Conservation (phyloP, 2,797 vertebrate genomes). For the Triplophysa bombifrons region DNA sequence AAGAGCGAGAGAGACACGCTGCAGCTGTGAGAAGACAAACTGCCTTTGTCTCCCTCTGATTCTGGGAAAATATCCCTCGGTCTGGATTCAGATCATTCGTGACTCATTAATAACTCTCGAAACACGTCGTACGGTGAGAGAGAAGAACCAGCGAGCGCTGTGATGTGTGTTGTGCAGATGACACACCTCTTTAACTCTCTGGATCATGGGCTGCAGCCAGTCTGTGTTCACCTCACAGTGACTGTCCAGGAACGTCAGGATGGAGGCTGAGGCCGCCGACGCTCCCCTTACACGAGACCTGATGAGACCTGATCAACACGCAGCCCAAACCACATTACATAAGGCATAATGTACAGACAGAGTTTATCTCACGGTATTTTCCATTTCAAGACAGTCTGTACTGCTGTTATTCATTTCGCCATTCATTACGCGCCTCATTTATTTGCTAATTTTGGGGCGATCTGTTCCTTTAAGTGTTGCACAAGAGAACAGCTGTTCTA, state of each 20-base stretch:
- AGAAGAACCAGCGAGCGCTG: neutral
- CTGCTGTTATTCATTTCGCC: neutral
- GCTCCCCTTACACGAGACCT: slow-evolving; percentile 94
- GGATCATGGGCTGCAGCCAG: slow-evolving; percentile 97
- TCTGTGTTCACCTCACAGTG: slow-evolving; percentile 97
- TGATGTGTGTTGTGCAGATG: neutral
- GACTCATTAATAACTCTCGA: slow-evolving; percentile 50
- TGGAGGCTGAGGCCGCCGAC: slow-evolving; percentile 81
- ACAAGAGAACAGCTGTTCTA: neutral
- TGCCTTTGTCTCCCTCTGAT: neutral
- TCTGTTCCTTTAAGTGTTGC: neutral
- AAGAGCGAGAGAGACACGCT: slow-evolving; percentile 17
- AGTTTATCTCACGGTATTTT: neutral
- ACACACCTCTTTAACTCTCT: slow-evolving; percentile 93
- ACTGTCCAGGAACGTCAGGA: slow-evolving; percentile 97
- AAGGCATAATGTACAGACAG: neutral
- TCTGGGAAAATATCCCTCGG: slow-evolving; percentile 33
- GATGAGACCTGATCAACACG: slow-evolving; percentile 84
- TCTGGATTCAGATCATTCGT: slow-evolving; percentile 52
- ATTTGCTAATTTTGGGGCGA: neutral
- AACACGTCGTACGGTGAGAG: slow-evolving; percentile 19
- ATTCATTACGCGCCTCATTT: neutral
- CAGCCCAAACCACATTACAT: neutral
- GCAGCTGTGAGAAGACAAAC: slow-evolving; percentile 48
- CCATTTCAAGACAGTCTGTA: neutral